Percentiles rank a stretch among this genome's conserved stretches.
phyloP scores from a whole-genome alignment of 2,888 invertebrate species.

The Liposcelis brunnea region DNA sequence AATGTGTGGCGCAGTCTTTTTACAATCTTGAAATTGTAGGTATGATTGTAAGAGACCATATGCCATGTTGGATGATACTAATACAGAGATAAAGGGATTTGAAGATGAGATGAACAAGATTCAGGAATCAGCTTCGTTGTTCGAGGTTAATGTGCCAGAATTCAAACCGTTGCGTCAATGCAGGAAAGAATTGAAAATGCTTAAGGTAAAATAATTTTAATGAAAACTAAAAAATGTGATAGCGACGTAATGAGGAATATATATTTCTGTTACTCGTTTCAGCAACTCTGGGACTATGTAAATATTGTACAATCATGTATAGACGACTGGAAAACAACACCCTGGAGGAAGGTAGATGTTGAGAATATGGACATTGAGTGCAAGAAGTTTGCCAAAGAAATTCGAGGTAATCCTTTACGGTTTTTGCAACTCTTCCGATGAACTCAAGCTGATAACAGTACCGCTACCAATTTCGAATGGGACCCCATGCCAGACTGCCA shows the following conservation, averaged over 20 bases:
- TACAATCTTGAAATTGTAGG: conserved; percentile 48
- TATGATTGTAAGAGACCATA: conserved; percentile 61
- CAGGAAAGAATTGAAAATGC: conserved; percentile 70
- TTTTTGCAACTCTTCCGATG: too few species aligned
- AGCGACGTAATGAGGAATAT: not conserved
- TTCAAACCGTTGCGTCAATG: conserved; percentile 86
- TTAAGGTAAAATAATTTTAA: conserved; percentile 41
- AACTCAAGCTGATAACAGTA: too few species aligned
- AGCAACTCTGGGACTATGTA: conserved; percentile 94
- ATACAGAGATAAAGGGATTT: conserved; percentile 56
- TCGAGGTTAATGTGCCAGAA: conserved; percentile 89
- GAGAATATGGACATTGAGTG: conserved; percentile 98
- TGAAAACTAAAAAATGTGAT: conserved; percentile 1
- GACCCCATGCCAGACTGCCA: too few species aligned
- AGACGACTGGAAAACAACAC: conserved; percentile 93
- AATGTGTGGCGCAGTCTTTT: not conserved
- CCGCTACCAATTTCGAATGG: too few species aligned
- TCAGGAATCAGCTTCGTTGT: conserved; percentile 77
- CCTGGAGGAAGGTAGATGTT: conserved; percentile 92
- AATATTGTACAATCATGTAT: conserved; percentile 78
- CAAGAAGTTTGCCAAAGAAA: conserved; percentile 92
- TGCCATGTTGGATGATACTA: conserved; percentile 54
- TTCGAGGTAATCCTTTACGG: conserved; percentile 35
- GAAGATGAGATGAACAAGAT: conserved; percentile 76
- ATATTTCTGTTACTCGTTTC: conserved; percentile 15